These are phyloP conservation scores for Bhutanitis thaidina DNA, from an alignment of 2,888 invertebrate species.

Conservation along the genomic window DNA sequence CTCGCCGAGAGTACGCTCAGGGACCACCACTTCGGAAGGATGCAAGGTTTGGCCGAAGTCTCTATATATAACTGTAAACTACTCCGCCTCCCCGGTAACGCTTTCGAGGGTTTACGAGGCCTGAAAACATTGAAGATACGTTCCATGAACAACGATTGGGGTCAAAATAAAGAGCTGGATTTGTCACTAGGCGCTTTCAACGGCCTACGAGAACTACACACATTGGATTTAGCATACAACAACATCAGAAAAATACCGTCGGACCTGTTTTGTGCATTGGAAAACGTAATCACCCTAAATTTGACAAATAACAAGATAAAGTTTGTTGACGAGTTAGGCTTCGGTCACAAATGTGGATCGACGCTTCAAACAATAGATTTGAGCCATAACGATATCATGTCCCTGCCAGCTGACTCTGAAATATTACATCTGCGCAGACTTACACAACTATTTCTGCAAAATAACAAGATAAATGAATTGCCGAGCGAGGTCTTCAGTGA, in stretches of 20 bases:
- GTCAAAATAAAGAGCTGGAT: conserved; percentile 84
- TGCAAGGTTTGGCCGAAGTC: conserved; percentile 89
- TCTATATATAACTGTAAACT: conserved; percentile 89
- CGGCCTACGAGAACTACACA: conserved; percentile 88
- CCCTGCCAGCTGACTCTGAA: conserved; percentile 87
- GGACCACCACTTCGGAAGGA: conserved; percentile 84
- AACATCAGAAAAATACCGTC: conserved; percentile 89
- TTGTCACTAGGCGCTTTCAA: conserved; percentile 85
- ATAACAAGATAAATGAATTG: conserved; percentile 90
- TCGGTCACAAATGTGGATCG: conserved; percentile 81
- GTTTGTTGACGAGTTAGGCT: conserved; percentile 87
- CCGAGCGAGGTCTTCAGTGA: conserved; percentile 89
- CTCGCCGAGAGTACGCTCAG: conserved; percentile 85
- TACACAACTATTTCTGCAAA: conserved; percentile 88
- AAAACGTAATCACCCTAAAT: conserved; percentile 90
- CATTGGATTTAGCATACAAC: conserved; percentile 88
- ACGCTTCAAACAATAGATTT: conserved; percentile 90
- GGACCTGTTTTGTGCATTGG: conserved; percentile 88
- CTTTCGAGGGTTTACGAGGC: conserved; percentile 89
- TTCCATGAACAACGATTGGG: conserved; percentile 90
- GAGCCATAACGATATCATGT: conserved; percentile 88
- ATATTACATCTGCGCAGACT: conserved; percentile 88
- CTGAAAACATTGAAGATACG: conserved; percentile 88
- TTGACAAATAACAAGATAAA: conserved; percentile 91
- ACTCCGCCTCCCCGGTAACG: conserved; percentile 85